Conservation (phyloP, 2,888 invertebrate genomes). For the Diabrotica balteata region DNA sequence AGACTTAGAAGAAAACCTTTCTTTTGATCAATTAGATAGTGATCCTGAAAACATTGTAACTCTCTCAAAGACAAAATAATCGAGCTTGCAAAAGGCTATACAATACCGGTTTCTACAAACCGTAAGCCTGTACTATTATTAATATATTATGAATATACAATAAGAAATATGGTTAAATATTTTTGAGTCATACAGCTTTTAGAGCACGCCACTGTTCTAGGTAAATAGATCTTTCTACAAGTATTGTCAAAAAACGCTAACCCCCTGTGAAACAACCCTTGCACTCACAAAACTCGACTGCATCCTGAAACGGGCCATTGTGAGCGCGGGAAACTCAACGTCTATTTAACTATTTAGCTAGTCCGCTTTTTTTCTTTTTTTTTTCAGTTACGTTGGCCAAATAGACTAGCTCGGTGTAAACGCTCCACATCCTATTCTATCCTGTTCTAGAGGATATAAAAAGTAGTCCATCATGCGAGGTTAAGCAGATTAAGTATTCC, state of each 20-base stretch:
- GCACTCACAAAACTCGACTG: conserved; percentile 42
- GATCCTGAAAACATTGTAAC: too few relatives aligned
- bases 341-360: conserved; percentile 39
- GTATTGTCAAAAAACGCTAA: conserved; percentile 44
- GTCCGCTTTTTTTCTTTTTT: conserved; percentile 27
- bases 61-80: too few relatives aligned
- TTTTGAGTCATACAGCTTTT: too few relatives aligned
- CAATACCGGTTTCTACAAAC: too few relatives aligned
- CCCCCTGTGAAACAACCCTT: conserved; percentile 48
- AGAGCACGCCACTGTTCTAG: conserved; percentile 44
- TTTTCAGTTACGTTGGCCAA: conserved; percentile 17
- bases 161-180: too few relatives aligned
- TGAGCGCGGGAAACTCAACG: conserved; percentile 51
- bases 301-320: conserved; percentile 53
- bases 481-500: too few relatives aligned
- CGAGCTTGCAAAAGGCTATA: too few relatives aligned
- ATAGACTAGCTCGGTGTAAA: conserved; percentile 20
- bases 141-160: too few relatives aligned
- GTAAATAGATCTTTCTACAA: conserved; percentile 46
- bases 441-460: conserved; percentile 3
- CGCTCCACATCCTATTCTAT: conserved; percentile 17
- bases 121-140: too few relatives aligned
- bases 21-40: too few relatives aligned
- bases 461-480: too few relatives aligned
- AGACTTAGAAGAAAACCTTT: too few relatives aligned